A percentile compares a stretch with the other conserved stretches of the same genome.
phyloP scores from a whole-genome alignment of 2,113 vertebrate genomes.

The Polypterus senegalus region DNA sequence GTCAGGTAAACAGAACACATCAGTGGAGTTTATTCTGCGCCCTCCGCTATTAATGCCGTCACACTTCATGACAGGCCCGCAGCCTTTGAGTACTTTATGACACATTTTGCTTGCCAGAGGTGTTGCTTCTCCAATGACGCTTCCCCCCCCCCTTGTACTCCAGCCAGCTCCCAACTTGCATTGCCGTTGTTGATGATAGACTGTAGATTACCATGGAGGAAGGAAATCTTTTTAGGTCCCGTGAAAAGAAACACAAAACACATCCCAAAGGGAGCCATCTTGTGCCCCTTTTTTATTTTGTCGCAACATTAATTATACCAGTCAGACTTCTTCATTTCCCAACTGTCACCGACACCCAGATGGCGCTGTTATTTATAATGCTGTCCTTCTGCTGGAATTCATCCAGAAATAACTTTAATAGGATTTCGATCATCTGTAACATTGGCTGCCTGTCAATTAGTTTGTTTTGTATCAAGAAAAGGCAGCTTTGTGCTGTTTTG shows the following conservation, averaged over 20 bases:
- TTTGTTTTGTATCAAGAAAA: conserved; percentile 27
- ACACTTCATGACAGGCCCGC: too few species aligned
- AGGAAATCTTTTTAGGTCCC: conserved; percentile 1
- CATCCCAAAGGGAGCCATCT: conserved; percentile 1
- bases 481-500: conserved; percentile 17
- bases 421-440: conserved; percentile 45
- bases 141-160: too few species aligned
- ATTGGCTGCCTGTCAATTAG: conserved; percentile 37
- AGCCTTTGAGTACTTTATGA: too few species aligned
- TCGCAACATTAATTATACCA: conserved; percentile 31
- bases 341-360: conserved; percentile 44
- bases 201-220: too few species aligned
- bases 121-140: too few species aligned
- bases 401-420: conserved; percentile 40
- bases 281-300: conserved; percentile 24
- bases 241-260: conserved; percentile 5
- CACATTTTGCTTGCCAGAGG: too few species aligned
- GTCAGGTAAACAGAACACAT: too few species aligned
- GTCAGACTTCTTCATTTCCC: conserved; percentile 32
- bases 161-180: too few species aligned
- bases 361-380: conserved; percentile 44
- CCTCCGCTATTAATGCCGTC: too few species aligned
- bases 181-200: too few species aligned
- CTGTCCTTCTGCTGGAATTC: conserved; percentile 36
- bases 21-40: too few species aligned